These are phyloP conservation scores for Drosophila pectinifera DNA, from an alignment of 1,140 invertebrate species.

Conservation along the genomic window DNA sequence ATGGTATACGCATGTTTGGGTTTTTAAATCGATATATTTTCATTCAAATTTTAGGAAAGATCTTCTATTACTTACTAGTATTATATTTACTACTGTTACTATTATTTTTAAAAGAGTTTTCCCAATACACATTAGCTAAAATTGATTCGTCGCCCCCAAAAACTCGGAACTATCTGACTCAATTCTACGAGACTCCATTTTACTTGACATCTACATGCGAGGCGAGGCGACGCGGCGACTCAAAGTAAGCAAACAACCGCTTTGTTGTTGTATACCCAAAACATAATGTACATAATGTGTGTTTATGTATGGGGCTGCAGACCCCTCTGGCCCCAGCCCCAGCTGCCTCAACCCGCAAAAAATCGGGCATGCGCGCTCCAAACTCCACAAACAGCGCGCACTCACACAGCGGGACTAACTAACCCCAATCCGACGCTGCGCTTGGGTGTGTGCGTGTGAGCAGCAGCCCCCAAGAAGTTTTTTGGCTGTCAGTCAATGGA, in stretches of 20 bases:
- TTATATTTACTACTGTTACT: too few relatives aligned
- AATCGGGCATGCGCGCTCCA: constrained; percentile 71
- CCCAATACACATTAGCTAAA: too few relatives aligned
- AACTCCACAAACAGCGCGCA: constrained; percentile 73
- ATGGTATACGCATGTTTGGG: too few relatives aligned
- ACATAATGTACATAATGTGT: constrained; percentile 64
- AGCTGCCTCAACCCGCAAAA: constrained; percentile 33
- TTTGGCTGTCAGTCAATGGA: constrained; percentile 83
- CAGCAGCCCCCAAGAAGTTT: constrained; percentile 76
- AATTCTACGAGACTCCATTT: constrained; percentile 10
- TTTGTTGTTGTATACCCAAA: constrained; percentile 74
- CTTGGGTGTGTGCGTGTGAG: constrained; percentile 35
- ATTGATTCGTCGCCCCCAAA: background rate
- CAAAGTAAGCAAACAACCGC: constrained; percentile 55
- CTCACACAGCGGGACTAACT: constrained; percentile 53
- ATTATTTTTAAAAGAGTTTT: too few relatives aligned
- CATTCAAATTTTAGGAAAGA: too few relatives aligned
- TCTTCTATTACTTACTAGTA: too few relatives aligned
- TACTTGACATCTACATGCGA: constrained; percentile 45
- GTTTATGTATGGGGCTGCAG: constrained; percentile 24
- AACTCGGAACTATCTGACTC: background rate
- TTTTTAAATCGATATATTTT: too few relatives aligned
- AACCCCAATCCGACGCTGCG: constrained; percentile 64
- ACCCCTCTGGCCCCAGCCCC: background rate
- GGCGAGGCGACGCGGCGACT: constrained; percentile 15